Percentiles rank a stretch among this genome's conserved stretches.
phyloP scores from a whole-genome alignment of 2,797 vertebrate species.

The Liasis olivaceus region DNA sequence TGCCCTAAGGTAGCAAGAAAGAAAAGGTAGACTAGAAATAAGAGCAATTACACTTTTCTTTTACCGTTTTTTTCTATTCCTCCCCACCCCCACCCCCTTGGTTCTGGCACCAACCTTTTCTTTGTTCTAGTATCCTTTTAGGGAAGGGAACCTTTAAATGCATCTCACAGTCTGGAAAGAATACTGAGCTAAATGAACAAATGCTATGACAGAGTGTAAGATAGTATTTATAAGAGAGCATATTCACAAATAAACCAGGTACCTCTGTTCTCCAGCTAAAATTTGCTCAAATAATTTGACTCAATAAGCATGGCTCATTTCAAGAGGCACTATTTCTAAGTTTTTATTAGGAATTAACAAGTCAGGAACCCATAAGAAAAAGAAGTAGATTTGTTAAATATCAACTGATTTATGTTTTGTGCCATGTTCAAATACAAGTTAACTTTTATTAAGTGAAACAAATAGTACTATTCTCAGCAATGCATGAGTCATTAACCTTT shows the following conservation, averaged over 20 bases:
- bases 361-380: not conserved
- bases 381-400: not conserved
- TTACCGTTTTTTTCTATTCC: not conserved
- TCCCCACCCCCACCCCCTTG: too few relatives aligned
- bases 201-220: not conserved
- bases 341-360: not conserved
- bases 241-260: not conserved
- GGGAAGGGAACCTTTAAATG: not conserved
- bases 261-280: not conserved
- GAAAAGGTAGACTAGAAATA: not conserved
- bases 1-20: not conserved
- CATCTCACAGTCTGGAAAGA: not conserved
- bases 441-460: slow-evolving; percentile 23
- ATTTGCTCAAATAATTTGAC: not conserved
- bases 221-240: not conserved
- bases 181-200: not conserved
- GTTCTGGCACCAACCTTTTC: not conserved
- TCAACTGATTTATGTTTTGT: not conserved
- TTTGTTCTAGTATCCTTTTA: not conserved
- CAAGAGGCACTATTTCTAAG: not conserved
- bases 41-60: not conserved
- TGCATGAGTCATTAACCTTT: slow-evolving; percentile 35
- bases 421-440: slow-evolving; percentile 14
- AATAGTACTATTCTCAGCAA: not conserved
- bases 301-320: not conserved